A percentile compares a stretch with the other conserved stretches of the same genome.
Evolutionary conservation across 2,113 vertebrate genomes (phyloP).

Genomic region (Theristicus caerulescens): DNA sequence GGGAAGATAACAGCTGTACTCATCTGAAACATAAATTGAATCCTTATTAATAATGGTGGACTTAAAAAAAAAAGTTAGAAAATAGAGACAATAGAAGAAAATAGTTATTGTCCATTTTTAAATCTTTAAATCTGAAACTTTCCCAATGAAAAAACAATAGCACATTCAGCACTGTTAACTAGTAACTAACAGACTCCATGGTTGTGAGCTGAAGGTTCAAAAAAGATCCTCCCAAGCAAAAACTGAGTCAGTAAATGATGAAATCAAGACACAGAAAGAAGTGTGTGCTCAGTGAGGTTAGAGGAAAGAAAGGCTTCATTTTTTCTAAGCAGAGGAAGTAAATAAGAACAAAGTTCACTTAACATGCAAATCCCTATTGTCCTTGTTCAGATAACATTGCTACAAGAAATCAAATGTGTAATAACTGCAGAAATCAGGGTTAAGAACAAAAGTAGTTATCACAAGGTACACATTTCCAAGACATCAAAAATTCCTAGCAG

Average conservation of each 20-base stretch:
- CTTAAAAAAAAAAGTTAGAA: background rate
- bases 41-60: background rate
- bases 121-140: background rate
- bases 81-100: background rate
- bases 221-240: background rate
- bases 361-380: background rate
- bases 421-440: background rate
- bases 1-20: background rate
- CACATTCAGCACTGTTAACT: background rate
- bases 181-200: too few species aligned
- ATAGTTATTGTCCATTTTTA: background rate
- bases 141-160: background rate
- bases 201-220: background rate
- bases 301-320: rapidly evolving
- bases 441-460: background rate
- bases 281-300: rapidly evolving
- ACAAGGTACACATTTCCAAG: background rate
- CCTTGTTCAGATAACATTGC: background rate
- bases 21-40: background rate
- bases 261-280: background rate
- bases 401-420: background rate
- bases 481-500: background rate
- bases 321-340: background rate
- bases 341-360: background rate
- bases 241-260: background rate